Evolutionary conservation across 2,113 vertebrate genomes (phyloP).

Genomic region (Xiphorhynchus elegans): DNA sequence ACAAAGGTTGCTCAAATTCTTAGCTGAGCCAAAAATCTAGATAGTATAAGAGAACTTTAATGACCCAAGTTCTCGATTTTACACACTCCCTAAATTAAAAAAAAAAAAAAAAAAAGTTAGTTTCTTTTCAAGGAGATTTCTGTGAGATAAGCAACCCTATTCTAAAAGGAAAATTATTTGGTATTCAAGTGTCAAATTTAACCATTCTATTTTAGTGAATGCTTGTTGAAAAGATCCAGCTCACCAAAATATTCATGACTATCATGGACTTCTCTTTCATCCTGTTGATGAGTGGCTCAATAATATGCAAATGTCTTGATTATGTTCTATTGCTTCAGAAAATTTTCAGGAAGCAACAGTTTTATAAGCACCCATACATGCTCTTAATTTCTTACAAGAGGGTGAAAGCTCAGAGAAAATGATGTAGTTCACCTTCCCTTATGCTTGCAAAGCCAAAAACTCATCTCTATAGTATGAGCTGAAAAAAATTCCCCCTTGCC

Average conservation of each 20-base stretch:
- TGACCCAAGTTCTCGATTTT: background rate
- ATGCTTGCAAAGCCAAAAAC: background rate
- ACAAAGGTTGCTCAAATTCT: background rate
- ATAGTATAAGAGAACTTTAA: background rate
- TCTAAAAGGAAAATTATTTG: constrained; percentile 23
- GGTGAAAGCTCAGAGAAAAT: background rate
- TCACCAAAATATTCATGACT: background rate
- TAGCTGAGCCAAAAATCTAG: background rate
- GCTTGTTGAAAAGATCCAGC: background rate
- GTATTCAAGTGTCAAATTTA: background rate
- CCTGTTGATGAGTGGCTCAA: background rate
- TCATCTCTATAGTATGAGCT: background rate
- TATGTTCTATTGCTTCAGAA: background rate
- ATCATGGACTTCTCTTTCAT: background rate
- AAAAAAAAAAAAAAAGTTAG: background rate
- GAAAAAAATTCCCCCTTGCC: background rate
- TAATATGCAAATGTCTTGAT: background rate
- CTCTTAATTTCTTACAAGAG: background rate
- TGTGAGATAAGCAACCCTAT: background rate
- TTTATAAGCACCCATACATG: background rate
- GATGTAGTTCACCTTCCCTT: background rate
- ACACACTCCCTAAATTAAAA: background rate
- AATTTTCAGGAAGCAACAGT: background rate
- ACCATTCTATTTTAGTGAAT: background rate
- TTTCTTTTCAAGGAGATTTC: background rate